Conservation (phyloP, 2,113 vertebrate species). For the Coreoperca whiteheadi region DNA sequence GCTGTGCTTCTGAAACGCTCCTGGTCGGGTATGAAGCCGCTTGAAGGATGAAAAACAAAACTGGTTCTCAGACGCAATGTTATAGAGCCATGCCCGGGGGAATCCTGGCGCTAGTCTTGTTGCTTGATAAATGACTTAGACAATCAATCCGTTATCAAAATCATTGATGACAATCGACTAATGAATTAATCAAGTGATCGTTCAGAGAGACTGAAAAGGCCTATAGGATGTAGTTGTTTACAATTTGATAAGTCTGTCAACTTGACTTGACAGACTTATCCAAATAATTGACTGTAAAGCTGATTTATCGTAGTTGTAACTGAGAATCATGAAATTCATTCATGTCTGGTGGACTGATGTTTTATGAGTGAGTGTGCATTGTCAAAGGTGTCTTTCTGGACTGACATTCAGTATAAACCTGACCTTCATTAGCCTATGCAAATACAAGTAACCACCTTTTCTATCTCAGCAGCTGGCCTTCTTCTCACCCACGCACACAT, state of each 20-base stretch:
- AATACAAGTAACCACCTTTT: slow-evolving; percentile 56
- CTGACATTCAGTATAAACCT: slow-evolving; percentile 31
- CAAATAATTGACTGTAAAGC: neutral
- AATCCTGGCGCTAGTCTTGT: too few relatives aligned
- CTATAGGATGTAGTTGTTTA: neutral
- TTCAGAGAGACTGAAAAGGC: neutral
- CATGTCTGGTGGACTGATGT: slow-evolving; percentile 5
- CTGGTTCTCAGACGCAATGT: too few relatives aligned
- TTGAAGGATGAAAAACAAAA: too few relatives aligned
- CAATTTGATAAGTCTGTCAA: too few relatives aligned
- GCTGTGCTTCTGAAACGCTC: too few relatives aligned
- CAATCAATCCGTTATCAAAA: neutral
- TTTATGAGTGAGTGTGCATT: slow-evolving; percentile 16
- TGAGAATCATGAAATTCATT: neutral
- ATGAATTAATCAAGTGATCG: neutral
- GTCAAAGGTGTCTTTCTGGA: slow-evolving; percentile 31
- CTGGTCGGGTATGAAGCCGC: too few relatives aligned
- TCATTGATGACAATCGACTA: neutral
- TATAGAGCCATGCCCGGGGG: too few relatives aligned
- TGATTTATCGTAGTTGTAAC: neutral
- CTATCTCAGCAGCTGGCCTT: slow-evolving; percentile 45
- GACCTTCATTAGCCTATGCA: slow-evolving; percentile 79
- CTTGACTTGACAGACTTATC: neutral
- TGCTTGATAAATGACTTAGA: neutral
- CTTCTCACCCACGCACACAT: slow-evolving; percentile 46